Conservation (phyloP, 2,113 vertebrate species). For the Rhipidura dahli region DNA sequence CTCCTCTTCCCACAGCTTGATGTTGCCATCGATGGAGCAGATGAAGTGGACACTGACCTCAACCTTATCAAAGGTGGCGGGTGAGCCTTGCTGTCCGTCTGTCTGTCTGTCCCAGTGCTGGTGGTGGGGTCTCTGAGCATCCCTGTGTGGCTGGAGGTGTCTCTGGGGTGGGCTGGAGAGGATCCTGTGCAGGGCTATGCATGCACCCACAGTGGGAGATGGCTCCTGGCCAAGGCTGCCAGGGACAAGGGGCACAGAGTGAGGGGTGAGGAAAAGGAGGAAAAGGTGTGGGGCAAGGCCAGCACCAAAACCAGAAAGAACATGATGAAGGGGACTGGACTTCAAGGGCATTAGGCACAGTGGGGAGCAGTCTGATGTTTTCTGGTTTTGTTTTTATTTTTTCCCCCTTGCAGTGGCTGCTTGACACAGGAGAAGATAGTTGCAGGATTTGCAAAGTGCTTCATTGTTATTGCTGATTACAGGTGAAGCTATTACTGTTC, state of each 20-base stretch:
- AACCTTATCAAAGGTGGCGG: slow-evolving; percentile 97
- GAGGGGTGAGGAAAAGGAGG: neutral
- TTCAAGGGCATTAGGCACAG: neutral
- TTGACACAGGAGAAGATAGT: slow-evolving; percentile 97
- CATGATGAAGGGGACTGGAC: neutral
- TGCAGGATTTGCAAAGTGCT: slow-evolving; percentile 89
- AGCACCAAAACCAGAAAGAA: neutral
- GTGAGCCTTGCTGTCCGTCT: slow-evolving; percentile 71
- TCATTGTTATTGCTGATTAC: slow-evolving; percentile 95
- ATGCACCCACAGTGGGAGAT: neutral
- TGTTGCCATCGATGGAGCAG: slow-evolving; percentile 95
- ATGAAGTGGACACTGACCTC: slow-evolving; percentile 91
- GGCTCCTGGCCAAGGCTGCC: neutral
- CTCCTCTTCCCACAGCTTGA: slow-evolving; percentile 79
- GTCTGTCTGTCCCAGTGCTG: neutral
- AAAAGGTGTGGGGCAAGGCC: neutral
- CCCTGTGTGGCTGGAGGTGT: neutral
- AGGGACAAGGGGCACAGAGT: neutral
- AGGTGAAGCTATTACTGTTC: slow-evolving; percentile 73
- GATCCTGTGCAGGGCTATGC: neutral
- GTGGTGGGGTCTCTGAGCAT: neutral
- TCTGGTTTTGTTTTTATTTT: neutral
- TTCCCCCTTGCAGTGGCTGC: slow-evolving; percentile 82
- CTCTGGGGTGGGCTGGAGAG: neutral
- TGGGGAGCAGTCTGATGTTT: neutral